These are phyloP conservation scores for Solenopsis fugax DNA, from an alignment of 1,140 invertebrate genomes.

Conservation along the genomic window DNA sequence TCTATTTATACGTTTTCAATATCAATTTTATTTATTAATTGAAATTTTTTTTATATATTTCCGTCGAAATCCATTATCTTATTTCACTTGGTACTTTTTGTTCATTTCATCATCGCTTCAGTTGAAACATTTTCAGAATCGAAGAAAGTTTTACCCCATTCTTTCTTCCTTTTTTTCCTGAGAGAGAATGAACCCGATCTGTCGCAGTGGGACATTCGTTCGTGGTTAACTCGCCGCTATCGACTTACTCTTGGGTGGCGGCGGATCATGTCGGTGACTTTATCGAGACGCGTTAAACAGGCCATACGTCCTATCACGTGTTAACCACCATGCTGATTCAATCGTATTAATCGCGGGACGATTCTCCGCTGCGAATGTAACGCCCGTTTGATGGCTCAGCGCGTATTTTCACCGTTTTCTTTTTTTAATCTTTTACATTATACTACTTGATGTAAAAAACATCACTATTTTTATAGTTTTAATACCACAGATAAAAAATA, in stretches of 20 bases:
- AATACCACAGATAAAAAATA: not conserved
- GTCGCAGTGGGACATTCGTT: slow-evolving; percentile 19
- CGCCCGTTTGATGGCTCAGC: not conserved
- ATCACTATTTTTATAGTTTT: not conserved
- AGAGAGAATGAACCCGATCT: not conserved
- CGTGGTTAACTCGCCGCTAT: slow-evolving; percentile 7
- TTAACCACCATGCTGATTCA: slow-evolving; percentile 44
- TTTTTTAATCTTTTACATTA: not conserved
- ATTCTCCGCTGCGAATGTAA: slow-evolving; percentile 24
- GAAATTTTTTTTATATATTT: not conserved
- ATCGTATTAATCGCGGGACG: slow-evolving; percentile 46
- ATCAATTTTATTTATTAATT: slow-evolving; percentile 25
- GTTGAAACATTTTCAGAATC: slow-evolving; percentile 1
- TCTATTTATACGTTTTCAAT: not conserved
- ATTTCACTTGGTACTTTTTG: not conserved
- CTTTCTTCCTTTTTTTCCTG: not conserved
- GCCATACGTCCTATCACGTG: slow-evolving; percentile 30
- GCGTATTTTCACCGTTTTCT: not conserved
- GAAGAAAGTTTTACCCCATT: not conserved
- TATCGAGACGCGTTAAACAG: slow-evolving; percentile 39
- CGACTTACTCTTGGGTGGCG: slow-evolving; percentile 28
- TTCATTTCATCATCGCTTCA: not conserved
- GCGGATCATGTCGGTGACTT: slow-evolving; percentile 44
- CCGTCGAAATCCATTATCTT: slow-evolving; percentile 8
- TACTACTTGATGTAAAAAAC: not conserved